Base-by-base conservation (phyloP, 92 coral and sea anemone genomes). In the Palythoa grandiflora region DNA sequence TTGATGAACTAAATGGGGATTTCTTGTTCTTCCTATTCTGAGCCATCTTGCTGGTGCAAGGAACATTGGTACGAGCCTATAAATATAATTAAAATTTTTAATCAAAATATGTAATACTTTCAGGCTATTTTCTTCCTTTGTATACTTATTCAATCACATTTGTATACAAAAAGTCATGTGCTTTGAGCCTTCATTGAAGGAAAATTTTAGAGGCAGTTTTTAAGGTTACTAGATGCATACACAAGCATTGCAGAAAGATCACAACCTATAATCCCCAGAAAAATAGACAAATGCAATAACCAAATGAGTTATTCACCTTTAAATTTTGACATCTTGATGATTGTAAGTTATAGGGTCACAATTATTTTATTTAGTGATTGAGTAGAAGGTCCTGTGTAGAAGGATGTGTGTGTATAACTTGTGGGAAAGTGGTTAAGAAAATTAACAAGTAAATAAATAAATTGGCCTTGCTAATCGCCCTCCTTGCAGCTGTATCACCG, bases 51-150 rank as follows among this genome's bases (percentile, higher is more conserved):
- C 79, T 75, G 9, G 79, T 75, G 79, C 79, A 75, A 48, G 79
- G 59, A 75, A 75, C 79, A 48, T 75, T 75, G 79, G 79, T 75
- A 3, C 79, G 79, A 39, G 79, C 79, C 79, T 75, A 48, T 75
- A 6, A 19, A 47, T 0, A 75, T 28, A 28, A 28, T 28, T 9
- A 3, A 73, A 73, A 11, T 44, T 7, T 37, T 54, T 54, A 15
- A 54, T 9, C 60, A 54, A 54, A 54, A 54, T 15, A 54, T 28
- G 28, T 28, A 28, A 28, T 28, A 28, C 28, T 71, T 21, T 71
- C 40, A 71, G 40, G 44, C 60, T 54, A 54, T 54, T 54, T 54
- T 54, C 15, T 54, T 9, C 28, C 60, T 54, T 54, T 54, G 60
- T 54, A 54, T 9, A 54, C 60, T 54, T 54, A 54, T 54, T 54